A percentile compares a stretch with the other conserved stretches of the same genome.
phyloP scores from a whole-genome alignment of 1,140 invertebrate species.

The Drosophila sturtevanti region DNA sequence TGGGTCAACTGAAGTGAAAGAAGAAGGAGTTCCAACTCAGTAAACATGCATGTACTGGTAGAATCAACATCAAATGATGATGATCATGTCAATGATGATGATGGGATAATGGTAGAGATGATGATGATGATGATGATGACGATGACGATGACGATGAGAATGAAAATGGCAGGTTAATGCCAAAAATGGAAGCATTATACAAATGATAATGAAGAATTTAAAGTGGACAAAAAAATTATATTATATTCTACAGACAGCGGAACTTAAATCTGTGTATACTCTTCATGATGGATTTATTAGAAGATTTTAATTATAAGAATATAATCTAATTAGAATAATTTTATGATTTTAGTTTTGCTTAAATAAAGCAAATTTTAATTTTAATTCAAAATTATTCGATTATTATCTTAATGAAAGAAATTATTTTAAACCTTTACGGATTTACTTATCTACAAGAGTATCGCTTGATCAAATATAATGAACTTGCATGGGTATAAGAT shows the following conservation, averaged over 20 bases:
- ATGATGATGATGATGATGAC: not conserved
- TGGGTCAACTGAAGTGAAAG: constrained; percentile 1
- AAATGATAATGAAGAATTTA: not conserved
- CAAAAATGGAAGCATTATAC: not conserved
- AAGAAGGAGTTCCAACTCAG: constrained; percentile 46
- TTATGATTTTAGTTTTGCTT: too few species aligned
- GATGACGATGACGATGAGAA: not conserved
- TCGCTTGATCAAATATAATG: too few species aligned
- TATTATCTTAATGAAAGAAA: too few species aligned
- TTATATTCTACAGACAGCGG: not conserved
- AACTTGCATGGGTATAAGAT: too few species aligned
- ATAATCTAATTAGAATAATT: too few species aligned
- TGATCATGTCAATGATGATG: constrained; percentile 6
- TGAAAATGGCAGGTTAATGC: constrained; percentile 4
- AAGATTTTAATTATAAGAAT: too few species aligned
- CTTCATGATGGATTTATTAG: too few species aligned
- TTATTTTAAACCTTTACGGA: too few species aligned
- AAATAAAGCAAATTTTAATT: too few species aligned
- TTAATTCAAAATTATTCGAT: too few species aligned
- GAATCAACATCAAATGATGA: constrained; percentile 5
- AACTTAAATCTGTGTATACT: not conserved
- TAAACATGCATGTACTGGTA: constrained; percentile 31
- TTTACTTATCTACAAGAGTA: too few species aligned
- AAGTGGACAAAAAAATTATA: not conserved
- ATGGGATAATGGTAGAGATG: too few species aligned